phyloP scores from a whole-genome alignment of 2,797 vertebrate genomes.

The Mergus octosetaceus region DNA sequence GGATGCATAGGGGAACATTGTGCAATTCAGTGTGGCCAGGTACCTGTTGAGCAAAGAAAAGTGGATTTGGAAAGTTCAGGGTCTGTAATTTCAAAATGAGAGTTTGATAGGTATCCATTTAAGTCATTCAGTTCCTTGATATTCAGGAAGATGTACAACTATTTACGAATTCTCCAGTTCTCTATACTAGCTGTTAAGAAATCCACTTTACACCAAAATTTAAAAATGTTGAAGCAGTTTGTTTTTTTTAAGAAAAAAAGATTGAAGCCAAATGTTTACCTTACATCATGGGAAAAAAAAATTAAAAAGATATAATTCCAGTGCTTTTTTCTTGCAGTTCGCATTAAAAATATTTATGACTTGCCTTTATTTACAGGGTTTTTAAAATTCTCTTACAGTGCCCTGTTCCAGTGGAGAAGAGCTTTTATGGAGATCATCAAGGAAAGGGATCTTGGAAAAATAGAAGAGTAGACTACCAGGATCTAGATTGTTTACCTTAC shows the following conservation, averaged over 20 bases:
- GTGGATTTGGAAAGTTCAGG: neutral
- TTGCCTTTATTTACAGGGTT: constrained; percentile 42
- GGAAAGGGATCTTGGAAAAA: constrained; percentile 46
- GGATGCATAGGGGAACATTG: fast-evolving
- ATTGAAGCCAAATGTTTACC: neutral
- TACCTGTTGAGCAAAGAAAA: neutral
- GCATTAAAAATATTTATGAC: constrained; percentile 29
- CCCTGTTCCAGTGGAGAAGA: constrained; percentile 29
- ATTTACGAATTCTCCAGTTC: neutral
- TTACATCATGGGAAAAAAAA: neutral
- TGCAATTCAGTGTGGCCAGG: neutral
- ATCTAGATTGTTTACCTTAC: constrained; percentile 48
- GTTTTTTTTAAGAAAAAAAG: neutral
- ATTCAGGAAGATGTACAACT: neutral
- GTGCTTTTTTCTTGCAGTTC: neutral
- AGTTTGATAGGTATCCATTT: neutral
- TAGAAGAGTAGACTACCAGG: constrained; percentile 1
- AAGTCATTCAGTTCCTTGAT: neutral
- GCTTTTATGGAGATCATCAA: constrained; percentile 11
- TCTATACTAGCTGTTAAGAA: neutral
- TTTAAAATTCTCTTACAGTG: constrained; percentile 57
- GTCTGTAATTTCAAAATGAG: neutral
- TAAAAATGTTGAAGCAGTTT: neutral
- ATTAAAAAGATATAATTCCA: neutral
- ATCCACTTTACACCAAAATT: neutral